These are phyloP conservation scores for Aphaenogaster rudis DNA, from an alignment of 1,140 invertebrate species.

Conservation along the genomic window DNA sequence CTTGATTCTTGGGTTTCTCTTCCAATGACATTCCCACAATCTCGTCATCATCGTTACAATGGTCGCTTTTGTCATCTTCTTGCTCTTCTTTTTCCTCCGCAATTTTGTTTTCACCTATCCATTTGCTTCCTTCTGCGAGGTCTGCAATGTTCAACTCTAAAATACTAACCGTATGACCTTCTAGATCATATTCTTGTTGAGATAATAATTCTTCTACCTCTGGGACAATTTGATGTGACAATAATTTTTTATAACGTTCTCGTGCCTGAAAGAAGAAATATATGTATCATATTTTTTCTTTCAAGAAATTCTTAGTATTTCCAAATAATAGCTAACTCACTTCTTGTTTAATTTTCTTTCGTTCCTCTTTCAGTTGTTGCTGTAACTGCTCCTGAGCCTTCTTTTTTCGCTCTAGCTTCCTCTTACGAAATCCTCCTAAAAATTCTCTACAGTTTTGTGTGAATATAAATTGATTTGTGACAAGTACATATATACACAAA, in stretches of 20 bases:
- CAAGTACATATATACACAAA: neutral
- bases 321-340: conserved; percentile 82
- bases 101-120: conserved; percentile 90
- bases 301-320: neutral
- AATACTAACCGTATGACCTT: conserved; percentile 92
- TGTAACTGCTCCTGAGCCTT: conserved; percentile 91
- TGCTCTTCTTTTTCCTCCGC: conserved; percentile 85
- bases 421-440: conserved; percentile 92
- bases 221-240: conserved; percentile 89
- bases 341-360: conserved; percentile 91
- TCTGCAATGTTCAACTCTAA: conserved; percentile 90
- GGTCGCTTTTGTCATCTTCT: conserved; percentile 79
- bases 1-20: conserved; percentile 73
- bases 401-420: conserved; percentile 91
- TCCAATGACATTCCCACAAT: conserved; percentile 89
- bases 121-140: conserved; percentile 89
- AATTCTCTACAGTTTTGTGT: conserved; percentile 88
- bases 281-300: neutral
- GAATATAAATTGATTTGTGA: conserved; percentile 22
- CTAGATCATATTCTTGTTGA: conserved; percentile 90
- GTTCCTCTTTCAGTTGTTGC: conserved; percentile 91
- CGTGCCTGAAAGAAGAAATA: conserved; percentile 86
- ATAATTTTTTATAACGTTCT: conserved; percentile 89
- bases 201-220: conserved; percentile 90
- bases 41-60: conserved; percentile 78